Percentiles rank a stretch among this genome's conserved stretches.
phyloP scores from a whole-genome alignment of 2,797 vertebrate genomes.

The Heterohyrax brucei region DNA sequence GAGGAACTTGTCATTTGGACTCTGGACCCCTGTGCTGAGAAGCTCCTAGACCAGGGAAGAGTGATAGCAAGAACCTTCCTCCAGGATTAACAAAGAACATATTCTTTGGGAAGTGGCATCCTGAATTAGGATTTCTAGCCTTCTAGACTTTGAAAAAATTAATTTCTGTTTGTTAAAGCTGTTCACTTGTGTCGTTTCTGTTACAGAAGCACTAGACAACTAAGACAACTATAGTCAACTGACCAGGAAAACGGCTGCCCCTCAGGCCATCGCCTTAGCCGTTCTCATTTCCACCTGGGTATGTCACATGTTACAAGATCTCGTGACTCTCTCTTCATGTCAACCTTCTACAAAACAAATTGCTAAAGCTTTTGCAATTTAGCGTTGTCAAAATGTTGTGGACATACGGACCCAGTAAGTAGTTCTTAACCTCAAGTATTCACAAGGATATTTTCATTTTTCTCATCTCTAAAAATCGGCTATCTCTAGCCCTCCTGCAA shows the following conservation, averaged over 20 bases:
- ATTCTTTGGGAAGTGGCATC: no score
- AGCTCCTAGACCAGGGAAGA: no score
- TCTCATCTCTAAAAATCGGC: constrained; percentile 58
- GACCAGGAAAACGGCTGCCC: not conserved
- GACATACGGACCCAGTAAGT: not conserved
- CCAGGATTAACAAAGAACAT: no score
- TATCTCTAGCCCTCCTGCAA: not conserved
- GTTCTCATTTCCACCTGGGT: not conserved
- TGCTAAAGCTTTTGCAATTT: not conserved
- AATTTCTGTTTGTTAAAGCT: no score
- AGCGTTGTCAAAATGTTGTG: no score
- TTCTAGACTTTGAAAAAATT: no score
- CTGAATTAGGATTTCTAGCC: no score
- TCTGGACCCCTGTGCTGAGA: no score
- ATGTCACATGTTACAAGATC: not conserved
- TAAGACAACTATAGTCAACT: not conserved
- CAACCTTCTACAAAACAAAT: not conserved
- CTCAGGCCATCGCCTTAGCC: not conserved
- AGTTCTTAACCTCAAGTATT: not conserved
- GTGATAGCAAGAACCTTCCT: no score
- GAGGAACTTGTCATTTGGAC: no score
- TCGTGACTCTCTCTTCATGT: accelerated
- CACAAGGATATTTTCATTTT: constrained; percentile 61
- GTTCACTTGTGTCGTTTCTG: no score
- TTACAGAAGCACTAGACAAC: no score